Conservation (phyloP, 1,140 invertebrate genomes). For the Diprion similis region DNA sequence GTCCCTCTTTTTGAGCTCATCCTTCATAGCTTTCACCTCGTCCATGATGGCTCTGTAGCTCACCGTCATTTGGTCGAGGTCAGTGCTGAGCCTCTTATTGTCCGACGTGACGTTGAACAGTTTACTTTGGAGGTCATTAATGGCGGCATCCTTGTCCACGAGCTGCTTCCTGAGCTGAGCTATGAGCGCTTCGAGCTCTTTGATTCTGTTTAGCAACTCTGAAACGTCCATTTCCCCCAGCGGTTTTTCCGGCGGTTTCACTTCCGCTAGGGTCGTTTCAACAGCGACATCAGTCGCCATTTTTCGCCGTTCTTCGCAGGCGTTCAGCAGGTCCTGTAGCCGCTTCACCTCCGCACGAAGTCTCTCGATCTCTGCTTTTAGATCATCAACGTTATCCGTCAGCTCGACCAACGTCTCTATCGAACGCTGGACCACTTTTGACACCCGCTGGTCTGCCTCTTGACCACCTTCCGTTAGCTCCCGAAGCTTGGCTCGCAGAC, state of each 20-base stretch:
- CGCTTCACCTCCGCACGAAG: slow-evolving; percentile 30
- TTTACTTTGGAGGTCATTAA: slow-evolving; percentile 34
- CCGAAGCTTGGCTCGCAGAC: slow-evolving; percentile 46
- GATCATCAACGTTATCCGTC: slow-evolving; percentile 40
- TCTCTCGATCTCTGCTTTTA: slow-evolving; percentile 39
- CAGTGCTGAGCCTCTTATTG: slow-evolving; percentile 21
- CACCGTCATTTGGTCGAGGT: slow-evolving; percentile 31
- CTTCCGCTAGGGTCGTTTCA: not conserved
- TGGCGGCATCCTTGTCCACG: slow-evolving; percentile 33
- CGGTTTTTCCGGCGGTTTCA: not conserved
- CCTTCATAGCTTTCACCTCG: slow-evolving; percentile 30
- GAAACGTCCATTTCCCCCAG: not conserved
- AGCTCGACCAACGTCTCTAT: slow-evolving; percentile 42
- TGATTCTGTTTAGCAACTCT: slow-evolving; percentile 14
- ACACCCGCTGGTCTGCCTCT: slow-evolving; percentile 39
- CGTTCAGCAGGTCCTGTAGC: slow-evolving; percentile 25
- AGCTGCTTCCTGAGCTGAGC: slow-evolving; percentile 38
- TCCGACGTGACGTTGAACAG: slow-evolving; percentile 21
- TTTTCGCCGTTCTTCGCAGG: not conserved
- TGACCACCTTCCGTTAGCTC: slow-evolving; percentile 45
- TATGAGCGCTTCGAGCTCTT: slow-evolving; percentile 30
- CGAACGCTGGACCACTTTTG: slow-evolving; percentile 39
- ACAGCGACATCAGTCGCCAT: no score
- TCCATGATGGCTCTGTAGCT: slow-evolving; percentile 28
- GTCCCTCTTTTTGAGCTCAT: slow-evolving; percentile 36